phyloP scores from a whole-genome alignment of 2,888 invertebrate genomes.

The Netelia melanura region DNA sequence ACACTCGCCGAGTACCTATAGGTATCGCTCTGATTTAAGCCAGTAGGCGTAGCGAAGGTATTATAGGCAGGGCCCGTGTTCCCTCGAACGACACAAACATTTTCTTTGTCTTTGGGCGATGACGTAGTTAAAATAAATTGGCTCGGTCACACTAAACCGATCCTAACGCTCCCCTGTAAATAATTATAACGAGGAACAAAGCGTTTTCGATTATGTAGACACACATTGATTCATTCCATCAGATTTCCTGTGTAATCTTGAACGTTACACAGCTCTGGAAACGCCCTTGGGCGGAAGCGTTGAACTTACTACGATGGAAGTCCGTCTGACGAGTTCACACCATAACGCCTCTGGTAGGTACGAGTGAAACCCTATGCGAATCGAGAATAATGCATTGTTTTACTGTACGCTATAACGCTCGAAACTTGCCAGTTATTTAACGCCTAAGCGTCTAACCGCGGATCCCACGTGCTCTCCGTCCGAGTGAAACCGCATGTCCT shows the following conservation, averaged over 20 bases:
- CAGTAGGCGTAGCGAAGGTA: slow-evolving; percentile 16
- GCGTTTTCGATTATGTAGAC: neutral
- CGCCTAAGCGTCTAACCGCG: slow-evolving; percentile 79
- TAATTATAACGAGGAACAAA: neutral
- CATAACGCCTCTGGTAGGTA: slow-evolving; percentile 55
- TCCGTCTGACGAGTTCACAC: slow-evolving; percentile 78
- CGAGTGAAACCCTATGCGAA: slow-evolving; percentile 41
- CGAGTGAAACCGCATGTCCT: slow-evolving; percentile 65
- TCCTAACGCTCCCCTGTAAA: neutral
- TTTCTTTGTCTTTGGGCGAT: neutral
- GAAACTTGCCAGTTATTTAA: slow-evolving; percentile 83
- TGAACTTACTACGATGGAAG: slow-evolving; percentile 15
- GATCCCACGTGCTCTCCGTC: slow-evolving; percentile 60
- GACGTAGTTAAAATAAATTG: neutral
- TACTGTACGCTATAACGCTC: slow-evolving; percentile 68
- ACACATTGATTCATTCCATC: neutral
- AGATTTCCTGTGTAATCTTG: neutral
- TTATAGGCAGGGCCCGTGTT: neutral
- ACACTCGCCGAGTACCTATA: slow-evolving; percentile 51
- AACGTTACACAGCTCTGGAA: neutral
- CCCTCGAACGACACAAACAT: neutral
- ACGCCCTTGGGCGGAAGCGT: slow-evolving; percentile 7
- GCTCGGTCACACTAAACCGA: neutral
- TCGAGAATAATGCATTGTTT: slow-evolving; percentile 77
- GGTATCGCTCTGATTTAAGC: slow-evolving; percentile 36